phyloP scores from a whole-genome alignment of 2,888 invertebrate species.

The Cantharis rustica region DNA sequence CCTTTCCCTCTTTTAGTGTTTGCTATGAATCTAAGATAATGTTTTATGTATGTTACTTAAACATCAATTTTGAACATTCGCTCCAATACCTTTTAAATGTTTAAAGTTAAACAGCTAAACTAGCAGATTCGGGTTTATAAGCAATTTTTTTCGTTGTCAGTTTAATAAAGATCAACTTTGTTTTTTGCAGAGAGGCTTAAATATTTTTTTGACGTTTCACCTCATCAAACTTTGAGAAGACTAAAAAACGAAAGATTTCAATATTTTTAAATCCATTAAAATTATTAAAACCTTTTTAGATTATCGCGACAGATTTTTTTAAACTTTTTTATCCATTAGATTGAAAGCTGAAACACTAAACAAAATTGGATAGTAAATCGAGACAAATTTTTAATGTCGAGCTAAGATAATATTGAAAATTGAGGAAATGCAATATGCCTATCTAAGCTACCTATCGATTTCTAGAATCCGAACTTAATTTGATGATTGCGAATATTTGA shows the following conservation, averaged over 20 bases:
- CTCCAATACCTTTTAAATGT: background rate
- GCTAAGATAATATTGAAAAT: background rate
- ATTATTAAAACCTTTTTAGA: background rate
- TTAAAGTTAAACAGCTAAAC: background rate
- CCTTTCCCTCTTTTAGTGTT: background rate
- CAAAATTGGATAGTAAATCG: background rate
- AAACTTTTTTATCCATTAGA: background rate
- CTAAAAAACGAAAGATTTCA: background rate
- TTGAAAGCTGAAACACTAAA: background rate
- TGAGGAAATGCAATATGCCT: background rate
- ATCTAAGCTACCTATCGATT: background rate
- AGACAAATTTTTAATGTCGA: background rate
- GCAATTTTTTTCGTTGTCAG: background rate
- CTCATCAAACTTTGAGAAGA: background rate
- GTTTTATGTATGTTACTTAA: background rate
- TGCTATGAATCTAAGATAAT: background rate
- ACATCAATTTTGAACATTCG: background rate
- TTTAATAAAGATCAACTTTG: background rate
- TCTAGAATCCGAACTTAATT: background rate
- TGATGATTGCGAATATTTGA: background rate
- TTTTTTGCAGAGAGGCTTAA: background rate
- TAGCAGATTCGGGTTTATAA: background rate
- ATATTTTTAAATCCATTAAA: background rate
- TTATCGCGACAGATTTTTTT: background rate
- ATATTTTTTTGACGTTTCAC: background rate